Base-by-base conservation (phyloP, 2,888 invertebrate genomes). In the Idaea biselata region DNA sequence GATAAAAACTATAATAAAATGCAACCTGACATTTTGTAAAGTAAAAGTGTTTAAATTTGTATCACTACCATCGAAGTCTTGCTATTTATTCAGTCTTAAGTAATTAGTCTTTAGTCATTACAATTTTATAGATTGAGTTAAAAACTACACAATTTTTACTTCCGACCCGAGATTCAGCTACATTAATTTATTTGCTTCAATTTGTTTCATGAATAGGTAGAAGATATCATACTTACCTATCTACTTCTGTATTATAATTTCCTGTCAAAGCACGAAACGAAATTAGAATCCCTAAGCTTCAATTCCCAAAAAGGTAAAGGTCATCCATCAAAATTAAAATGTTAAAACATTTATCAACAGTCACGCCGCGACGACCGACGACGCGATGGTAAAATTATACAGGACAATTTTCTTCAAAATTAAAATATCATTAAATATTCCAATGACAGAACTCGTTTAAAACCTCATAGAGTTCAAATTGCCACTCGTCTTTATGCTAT, bases 371-470 rank as follows among this genome's bases (percentile, higher is more conserved):
- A 44, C 44, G 44, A 44, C 44, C 44, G 44, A 44, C 44, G 11
- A 44, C 44, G 44, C 44, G 44, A 44, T 11, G 25, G 16, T 14
- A n/a, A 33, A 58, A 56, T 62, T 60, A 61, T 55, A 57, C 54
- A 58, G 60, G 56, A 58, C 61, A 56, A 62, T 62, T 60, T 59
- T 60, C 11, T 62, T 63, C 60, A 66, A 65, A 67, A 67, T 64
- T 64, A 66, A 63, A 69, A 64, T 62, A 65, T 58, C 62, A 66
- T 67, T 68, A 67, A 67, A 68, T 44, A 70, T 68, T 61, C 68
- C 59, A 65, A 68, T 62, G 61, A 63, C 54, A 63, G 55, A 60
- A n/a, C 61, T 61, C 67, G 62, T 66, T 70, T 66, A 69, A 66
- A 67, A 63, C 63, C 67, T 64, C 68, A 64, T 67, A 31, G 65